These are phyloP conservation scores for Leptoteleia sp. DNA, from an alignment of 1,140 invertebrate genomes.

Conservation along the genomic window DNA sequence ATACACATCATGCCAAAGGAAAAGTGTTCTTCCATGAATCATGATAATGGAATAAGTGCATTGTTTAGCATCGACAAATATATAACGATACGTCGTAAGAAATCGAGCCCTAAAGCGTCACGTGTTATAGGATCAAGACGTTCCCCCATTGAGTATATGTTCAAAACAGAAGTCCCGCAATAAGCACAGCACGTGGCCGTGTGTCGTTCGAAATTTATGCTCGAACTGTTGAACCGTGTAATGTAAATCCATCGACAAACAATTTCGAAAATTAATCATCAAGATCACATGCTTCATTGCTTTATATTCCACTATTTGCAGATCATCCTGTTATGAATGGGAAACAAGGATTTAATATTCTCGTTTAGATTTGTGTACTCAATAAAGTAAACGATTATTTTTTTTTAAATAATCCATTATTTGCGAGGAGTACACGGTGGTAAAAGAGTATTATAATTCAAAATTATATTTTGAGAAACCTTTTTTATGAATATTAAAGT, in stretches of 20 bases:
- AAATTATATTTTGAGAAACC: too few species aligned
- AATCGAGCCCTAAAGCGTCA: slow-evolving; percentile 70
- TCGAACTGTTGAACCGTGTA: slow-evolving; percentile 75
- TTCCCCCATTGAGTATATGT: slow-evolving; percentile 71
- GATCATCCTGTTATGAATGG: too few species aligned
- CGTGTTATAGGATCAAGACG: slow-evolving; percentile 70
- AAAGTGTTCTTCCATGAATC: slow-evolving; percentile 50
- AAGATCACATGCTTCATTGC: slow-evolving; percentile 29
- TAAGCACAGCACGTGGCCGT: slow-evolving; percentile 71
- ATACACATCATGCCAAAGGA: too few species aligned
- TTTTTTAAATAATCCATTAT: too few species aligned
- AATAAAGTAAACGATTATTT: too few species aligned
- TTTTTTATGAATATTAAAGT: too few species aligned
- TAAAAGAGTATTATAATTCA: too few species aligned
- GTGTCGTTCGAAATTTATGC: slow-evolving; percentile 68
- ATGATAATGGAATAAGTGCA: slow-evolving; percentile 43
- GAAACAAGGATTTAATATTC: too few species aligned
- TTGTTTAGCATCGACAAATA: slow-evolving; percentile 49
- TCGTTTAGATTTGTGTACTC: too few species aligned
- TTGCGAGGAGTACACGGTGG: too few species aligned
- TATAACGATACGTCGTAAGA: slow-evolving; percentile 67
- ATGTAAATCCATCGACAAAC: slow-evolving; percentile 69
- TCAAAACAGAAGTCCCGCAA: slow-evolving; percentile 74
- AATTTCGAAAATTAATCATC: slow-evolving; percentile 71
- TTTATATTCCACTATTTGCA: too few species aligned